These are phyloP conservation scores for Aelia acuminata DNA, from an alignment of 2,888 invertebrate genomes.

Conservation along the genomic window DNA sequence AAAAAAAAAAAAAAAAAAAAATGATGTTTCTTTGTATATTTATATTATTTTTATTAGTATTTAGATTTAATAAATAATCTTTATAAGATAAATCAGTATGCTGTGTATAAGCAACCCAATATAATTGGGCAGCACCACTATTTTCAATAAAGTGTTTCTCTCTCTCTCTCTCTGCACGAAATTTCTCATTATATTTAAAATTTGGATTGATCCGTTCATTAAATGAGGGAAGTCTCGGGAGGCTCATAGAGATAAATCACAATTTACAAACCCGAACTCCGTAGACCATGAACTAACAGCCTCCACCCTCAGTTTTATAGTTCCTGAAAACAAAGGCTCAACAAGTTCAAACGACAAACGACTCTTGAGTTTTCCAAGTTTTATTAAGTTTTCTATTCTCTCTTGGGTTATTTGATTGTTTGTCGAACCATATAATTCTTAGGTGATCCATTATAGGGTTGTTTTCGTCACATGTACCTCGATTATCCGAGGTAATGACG, in stretches of 20 bases:
- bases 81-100: too few species aligned
- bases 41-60: too few species aligned
- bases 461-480: neutral
- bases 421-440: too few species aligned
- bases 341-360: constrained; percentile 43
- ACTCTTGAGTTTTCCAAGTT: constrained; percentile 30
- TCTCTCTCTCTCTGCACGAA: too few species aligned
- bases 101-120: too few species aligned
- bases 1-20: too few species aligned
- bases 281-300: neutral
- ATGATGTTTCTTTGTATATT: too few species aligned
- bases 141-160: too few species aligned
- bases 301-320: neutral
- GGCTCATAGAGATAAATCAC: neutral
- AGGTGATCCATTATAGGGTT: neutral
- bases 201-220: neutral
- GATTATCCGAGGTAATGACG: too few species aligned
- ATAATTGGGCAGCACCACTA: too few species aligned
- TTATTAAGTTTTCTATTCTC: constrained; percentile 25
- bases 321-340: constrained; percentile 32
- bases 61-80: too few species aligned
- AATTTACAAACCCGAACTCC: constrained; percentile 2
- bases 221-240: neutral
- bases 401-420: neutral
- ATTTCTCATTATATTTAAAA: neutral